Evolutionary conservation across 2,113 vertebrate genomes (phyloP).

Genomic region (Chloebia gouldiae): DNA sequence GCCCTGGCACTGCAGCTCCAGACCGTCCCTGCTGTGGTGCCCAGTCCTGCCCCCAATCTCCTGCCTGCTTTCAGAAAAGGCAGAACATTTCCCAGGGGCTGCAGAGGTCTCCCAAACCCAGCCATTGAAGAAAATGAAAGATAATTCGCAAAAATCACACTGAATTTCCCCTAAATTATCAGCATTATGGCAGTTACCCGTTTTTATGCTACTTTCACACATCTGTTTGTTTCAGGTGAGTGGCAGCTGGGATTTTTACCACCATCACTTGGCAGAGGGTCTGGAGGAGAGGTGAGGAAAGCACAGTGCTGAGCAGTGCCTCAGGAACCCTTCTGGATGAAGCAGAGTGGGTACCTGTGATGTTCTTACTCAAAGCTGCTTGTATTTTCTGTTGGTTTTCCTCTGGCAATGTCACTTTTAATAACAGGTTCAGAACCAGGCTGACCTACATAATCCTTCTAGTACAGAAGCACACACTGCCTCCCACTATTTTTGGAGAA

Average conservation of each 20-base stretch:
- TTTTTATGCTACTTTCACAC: neutral
- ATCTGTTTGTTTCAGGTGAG: neutral
- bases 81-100: neutral
- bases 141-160: neutral
- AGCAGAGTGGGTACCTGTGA: neutral
- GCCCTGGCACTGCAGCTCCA: accelerated
- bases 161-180: neutral
- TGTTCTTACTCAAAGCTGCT: neutral
- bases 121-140: neutral
- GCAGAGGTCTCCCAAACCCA: neutral
- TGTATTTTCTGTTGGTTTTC: neutral
- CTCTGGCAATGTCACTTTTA: neutral
- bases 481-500: neutral
- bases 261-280: neutral
- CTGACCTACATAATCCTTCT: neutral
- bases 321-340: neutral
- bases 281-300: neutral
- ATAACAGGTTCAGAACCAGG: neutral
- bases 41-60: accelerated
- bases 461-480: neutral
- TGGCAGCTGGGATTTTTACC: neutral
- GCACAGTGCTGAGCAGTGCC: neutral
- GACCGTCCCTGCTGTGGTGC: neutral
- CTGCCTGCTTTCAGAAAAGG: neutral
- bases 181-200: neutral